These are phyloP conservation scores for Agelastica alni DNA, from an alignment of 2,888 invertebrate species.

Conservation along the genomic window DNA sequence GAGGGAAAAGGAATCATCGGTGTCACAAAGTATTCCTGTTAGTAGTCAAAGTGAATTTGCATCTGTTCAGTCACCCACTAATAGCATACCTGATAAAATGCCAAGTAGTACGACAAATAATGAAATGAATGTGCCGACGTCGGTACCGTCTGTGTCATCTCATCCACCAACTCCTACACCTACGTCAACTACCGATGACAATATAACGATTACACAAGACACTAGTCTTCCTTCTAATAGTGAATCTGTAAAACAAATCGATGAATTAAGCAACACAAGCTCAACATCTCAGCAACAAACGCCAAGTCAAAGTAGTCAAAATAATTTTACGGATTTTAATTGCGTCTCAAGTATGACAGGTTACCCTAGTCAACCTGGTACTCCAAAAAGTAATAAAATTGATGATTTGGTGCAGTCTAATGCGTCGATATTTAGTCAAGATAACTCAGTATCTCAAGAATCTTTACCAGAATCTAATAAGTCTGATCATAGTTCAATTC, in stretches of 20 bases:
- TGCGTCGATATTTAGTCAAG: conserved; percentile 47
- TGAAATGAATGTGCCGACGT: conserved; percentile 42
- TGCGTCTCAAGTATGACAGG: conserved; percentile 55
- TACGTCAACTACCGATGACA: conserved; percentile 56
- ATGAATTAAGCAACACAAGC: conserved; percentile 50
- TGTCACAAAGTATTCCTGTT: conserved; percentile 42
- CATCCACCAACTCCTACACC: conserved; percentile 56
- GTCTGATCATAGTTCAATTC: conserved; percentile 41
- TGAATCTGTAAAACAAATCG: conserved; percentile 48
- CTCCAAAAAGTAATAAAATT: conserved; percentile 53
- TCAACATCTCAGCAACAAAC: conserved; percentile 56
- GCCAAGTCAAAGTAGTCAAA: conserved; percentile 52
- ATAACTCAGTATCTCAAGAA: conserved; percentile 51
- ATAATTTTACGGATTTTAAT: conserved; percentile 54
- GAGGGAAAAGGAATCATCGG: conserved; percentile 42
- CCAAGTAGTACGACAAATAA: conserved; percentile 55
- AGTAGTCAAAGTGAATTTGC: conserved; percentile 45
- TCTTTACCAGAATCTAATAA: conserved; percentile 47
- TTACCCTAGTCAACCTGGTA: conserved; percentile 47
- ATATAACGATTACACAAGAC: conserved; percentile 51
- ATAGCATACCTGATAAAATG: conserved; percentile 53
- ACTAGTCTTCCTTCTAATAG: conserved; percentile 53
- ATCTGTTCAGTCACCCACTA: conserved; percentile 50
- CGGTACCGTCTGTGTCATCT: conserved; percentile 48
- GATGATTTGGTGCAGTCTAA: conserved; percentile 54